These are phyloP conservation scores for Mastomys natalensis DNA, from an alignment of 2,113 vertebrate genomes.

Conservation along the genomic window DNA sequence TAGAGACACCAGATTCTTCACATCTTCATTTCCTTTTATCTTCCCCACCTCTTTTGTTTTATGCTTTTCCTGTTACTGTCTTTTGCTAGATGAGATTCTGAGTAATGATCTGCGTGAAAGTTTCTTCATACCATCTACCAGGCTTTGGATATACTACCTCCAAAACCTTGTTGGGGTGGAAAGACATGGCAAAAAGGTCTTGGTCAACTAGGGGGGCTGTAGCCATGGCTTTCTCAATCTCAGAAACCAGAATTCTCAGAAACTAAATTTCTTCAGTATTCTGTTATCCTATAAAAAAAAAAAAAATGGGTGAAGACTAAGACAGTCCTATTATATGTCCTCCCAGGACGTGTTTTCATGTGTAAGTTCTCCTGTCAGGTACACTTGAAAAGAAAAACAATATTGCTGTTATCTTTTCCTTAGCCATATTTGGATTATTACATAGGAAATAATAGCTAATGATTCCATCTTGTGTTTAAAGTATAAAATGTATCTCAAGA, in stretches of 20 bases:
- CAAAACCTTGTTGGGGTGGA: neutral
- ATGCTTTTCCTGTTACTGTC: neutral
- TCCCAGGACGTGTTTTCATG: neutral
- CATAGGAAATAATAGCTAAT: slow-evolving; percentile 3
- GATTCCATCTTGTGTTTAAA: slow-evolving; percentile 2
- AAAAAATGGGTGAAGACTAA: neutral
- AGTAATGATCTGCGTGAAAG: neutral
- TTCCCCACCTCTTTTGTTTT: neutral
- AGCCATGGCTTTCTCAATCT: no score
- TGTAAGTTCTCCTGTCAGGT: neutral
- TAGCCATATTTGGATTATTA: slow-evolving; percentile 15
- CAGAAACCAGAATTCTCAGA: neutral
- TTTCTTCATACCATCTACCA: neutral
- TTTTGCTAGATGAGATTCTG: neutral
- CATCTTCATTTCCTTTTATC: neutral
- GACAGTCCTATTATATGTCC: neutral
- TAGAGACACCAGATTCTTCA: neutral
- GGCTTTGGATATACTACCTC: neutral
- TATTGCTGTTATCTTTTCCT: slow-evolving; percentile 7
- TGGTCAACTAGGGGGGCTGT: neutral
- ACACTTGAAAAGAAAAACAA: slow-evolving; percentile 2
- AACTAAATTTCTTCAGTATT: neutral
- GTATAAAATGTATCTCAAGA: slow-evolving; percentile 1
- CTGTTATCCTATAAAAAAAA: neutral
- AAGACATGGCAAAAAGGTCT: neutral